phyloP scores from a whole-genome alignment of 2,888 invertebrate species.

The Himalopsyche anomala region DNA sequence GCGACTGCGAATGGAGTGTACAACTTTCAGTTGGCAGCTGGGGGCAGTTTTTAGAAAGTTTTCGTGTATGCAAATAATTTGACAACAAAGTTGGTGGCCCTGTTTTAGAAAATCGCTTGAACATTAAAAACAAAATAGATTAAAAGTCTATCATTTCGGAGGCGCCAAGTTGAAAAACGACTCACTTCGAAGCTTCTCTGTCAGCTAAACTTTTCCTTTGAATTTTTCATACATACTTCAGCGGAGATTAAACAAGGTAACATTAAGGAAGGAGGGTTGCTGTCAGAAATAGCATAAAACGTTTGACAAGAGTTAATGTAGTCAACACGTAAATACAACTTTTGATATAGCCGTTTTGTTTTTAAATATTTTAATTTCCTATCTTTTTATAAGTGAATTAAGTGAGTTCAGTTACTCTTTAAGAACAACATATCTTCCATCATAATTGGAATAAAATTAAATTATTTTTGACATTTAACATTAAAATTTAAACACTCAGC shows the following conservation, averaged over 20 bases:
- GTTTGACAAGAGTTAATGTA: too few relatives aligned
- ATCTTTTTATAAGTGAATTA: too few relatives aligned
- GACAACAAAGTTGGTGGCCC: constrained; percentile 15
- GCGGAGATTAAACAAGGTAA: not conserved
- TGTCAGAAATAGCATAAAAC: too few relatives aligned
- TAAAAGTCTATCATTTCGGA: constrained; percentile 26
- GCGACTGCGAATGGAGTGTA: not conserved
- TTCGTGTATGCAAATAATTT: constrained; percentile 25
- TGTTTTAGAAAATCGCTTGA: constrained; percentile 18
- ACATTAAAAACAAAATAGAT: constrained; percentile 34
- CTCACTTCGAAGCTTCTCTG: not conserved
- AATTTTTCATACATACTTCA: not conserved
- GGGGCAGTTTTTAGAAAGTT: constrained; percentile 26
- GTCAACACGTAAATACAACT: too few relatives aligned
- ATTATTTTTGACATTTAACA: too few relatives aligned
- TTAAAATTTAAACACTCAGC: too few relatives aligned
- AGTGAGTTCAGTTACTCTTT: too few relatives aligned
- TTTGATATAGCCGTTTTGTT: too few relatives aligned
- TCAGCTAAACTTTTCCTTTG: not conserved
- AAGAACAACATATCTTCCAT: too few relatives aligned
- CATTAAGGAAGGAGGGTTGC: too few relatives aligned
- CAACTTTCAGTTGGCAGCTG: not conserved
- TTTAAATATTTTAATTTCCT: too few relatives aligned
- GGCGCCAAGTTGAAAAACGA: constrained; percentile 12
- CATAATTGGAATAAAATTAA: too few relatives aligned